Conservation (phyloP, 2,113 vertebrate genomes). For the Boleophthalmus pectinirostris region DNA sequence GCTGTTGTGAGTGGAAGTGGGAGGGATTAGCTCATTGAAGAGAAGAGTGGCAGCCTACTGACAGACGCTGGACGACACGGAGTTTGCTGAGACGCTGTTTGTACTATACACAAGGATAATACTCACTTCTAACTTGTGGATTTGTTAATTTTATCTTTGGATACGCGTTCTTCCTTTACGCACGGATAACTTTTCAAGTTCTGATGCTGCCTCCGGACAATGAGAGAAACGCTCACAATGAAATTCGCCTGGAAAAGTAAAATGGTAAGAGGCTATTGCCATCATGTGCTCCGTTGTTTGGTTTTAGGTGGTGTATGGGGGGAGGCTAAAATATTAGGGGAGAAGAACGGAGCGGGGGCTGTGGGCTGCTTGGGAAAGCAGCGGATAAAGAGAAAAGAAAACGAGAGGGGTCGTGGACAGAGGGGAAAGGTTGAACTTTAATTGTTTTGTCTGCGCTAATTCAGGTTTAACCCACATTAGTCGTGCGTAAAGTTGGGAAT, state of each 20-base stretch:
- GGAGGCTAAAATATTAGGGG: neutral
- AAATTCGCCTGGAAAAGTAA: conserved; percentile 94
- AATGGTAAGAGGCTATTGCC: conserved; percentile 82
- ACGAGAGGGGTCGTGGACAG: conserved; percentile 11
- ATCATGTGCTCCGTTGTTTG: conserved; percentile 45
- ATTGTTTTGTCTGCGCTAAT: conserved; percentile 39
- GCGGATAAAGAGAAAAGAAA: conserved; percentile 40
- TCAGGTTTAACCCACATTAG: conserved; percentile 39
- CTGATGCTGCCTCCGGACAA: conserved; percentile 77
- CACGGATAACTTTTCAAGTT: conserved; percentile 52
- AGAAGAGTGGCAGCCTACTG: conserved; percentile 46
- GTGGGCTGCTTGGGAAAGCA: conserved; percentile 47
- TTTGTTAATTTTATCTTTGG: neutral
- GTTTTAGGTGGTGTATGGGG: conserved; percentile 42
- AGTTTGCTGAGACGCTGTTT: conserved; percentile 25
- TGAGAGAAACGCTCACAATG: conserved; percentile 85
- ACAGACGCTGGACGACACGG: conserved; percentile 42
- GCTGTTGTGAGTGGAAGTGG: conserved; percentile 49
- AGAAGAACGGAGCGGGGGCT: neutral
- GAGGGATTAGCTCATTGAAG: conserved; percentile 64
- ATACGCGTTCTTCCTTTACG: conserved; percentile 23
- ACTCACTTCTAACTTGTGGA: neutral
- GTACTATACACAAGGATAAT: neutral
- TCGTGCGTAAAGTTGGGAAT: conserved; percentile 36
- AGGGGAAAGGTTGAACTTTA: conserved; percentile 21